phyloP scores from a whole-genome alignment of 2,797 vertebrate species.

The Scarus forsteni region DNA sequence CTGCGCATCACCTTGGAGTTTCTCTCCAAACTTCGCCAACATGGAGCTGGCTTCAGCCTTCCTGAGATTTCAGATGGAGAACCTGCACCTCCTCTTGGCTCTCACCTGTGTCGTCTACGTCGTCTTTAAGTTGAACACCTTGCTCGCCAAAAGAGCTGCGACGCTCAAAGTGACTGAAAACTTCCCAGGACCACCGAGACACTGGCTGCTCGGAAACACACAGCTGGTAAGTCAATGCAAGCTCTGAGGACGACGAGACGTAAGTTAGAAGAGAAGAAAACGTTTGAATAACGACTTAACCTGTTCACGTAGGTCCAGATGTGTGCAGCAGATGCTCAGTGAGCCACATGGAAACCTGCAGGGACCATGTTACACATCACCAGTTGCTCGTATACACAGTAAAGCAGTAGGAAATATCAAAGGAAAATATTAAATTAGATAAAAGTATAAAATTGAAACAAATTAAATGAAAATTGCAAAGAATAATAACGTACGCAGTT shows the following conservation, averaged over 20 bases:
- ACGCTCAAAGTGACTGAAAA: background rate
- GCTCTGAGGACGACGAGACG: background rate
- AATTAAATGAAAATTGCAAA: too few species aligned
- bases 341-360: too few species aligned
- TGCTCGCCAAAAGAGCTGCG: conserved; percentile 28
- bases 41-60: conserved; percentile 53
- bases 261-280: too few species aligned
- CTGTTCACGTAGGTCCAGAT: too few species aligned
- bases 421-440: too few species aligned
- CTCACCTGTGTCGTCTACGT: conserved; percentile 46
- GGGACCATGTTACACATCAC: too few species aligned
- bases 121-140: conserved; percentile 35
- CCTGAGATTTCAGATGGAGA: background rate
- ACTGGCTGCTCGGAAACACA: conserved; percentile 81
- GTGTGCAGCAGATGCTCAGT: too few species aligned
- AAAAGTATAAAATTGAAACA: too few species aligned
- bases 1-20: rapidly evolving
- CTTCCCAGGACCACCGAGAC: conserved; percentile 74
- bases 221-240: conserved; percentile 53
- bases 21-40: rapidly evolving
- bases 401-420: too few species aligned
- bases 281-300: too few species aligned
- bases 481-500: too few species aligned
- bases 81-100: conserved; percentile 45
- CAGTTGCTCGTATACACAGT: too few species aligned